Evolutionary conservation across 2,797 vertebrate genomes (phyloP), one percentile per base, ranked within the genome.

Genomic region (Tokudaia tokunoshimensis): DNA sequence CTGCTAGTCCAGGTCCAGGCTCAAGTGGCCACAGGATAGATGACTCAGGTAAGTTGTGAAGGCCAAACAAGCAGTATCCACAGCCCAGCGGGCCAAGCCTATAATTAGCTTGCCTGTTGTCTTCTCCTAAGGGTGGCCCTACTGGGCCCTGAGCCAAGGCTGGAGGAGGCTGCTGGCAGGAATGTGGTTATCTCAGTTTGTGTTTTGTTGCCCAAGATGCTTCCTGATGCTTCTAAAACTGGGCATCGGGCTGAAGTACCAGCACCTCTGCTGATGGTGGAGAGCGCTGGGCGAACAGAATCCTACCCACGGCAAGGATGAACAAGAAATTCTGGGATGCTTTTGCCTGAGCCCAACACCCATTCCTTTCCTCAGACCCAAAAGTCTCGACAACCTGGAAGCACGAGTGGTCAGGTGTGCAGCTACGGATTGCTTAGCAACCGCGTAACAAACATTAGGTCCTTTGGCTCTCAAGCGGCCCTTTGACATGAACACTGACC

Each of bases 1-100:
- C 92, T 87, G 65, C 75, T 20, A 75, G 82, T 41, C 82, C 75
- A 26, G 26, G 65, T 90, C 78, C n/a, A 94, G 96, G 90, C 91
- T 88, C 94, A 93, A 91, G 96, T 85, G 95, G 89, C 88, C 90
- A 2, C 70, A 81, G 57, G 83, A 24, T 1, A 37, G 90, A 89
- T 98, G 98, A 98, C 86, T 98, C 98, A 98, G 95, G 95, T 94
- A n/a, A 87, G 75, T 70, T 31, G 22, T 50, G 94, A 88, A 86
- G 89, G 96, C 94, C 96, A 97, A 93, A 97, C 96, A 96, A 84
- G 91, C 96, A 19, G 55, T 20, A 20, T 55, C 86, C 89, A 81
- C 63, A 78, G 12, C 88, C 82, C 89, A 78, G 93, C 86, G 57
- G 82, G 81, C 63, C 29, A 93, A 94, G 26, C 82, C 89, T 94